phyloP scores from a whole-genome alignment of 1,140 invertebrate species.

The Tetragonula clypearis region DNA sequence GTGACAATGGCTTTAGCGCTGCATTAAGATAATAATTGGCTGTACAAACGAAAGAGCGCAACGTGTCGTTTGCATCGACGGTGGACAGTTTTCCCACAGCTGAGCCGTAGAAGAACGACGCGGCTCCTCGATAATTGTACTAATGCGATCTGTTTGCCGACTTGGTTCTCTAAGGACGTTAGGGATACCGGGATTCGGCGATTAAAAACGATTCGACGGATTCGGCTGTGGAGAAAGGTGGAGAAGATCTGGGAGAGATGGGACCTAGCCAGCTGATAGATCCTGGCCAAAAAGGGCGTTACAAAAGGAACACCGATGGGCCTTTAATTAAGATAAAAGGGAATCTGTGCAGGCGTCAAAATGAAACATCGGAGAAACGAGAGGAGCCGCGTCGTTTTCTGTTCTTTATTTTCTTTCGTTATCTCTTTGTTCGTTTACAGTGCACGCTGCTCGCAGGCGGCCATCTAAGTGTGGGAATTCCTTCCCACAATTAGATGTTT shows the following conservation, averaged over 20 bases:
- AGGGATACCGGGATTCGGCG: background rate
- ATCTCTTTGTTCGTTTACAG: background rate
- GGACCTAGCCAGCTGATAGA: background rate
- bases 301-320: constrained; percentile 28
- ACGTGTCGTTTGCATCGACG: constrained; percentile 4
- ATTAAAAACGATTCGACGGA: background rate
- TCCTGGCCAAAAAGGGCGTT: background rate
- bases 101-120: constrained; percentile 14
- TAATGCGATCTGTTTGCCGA: constrained; percentile 66
- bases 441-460: background rate
- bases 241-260: background rate
- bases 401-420: background rate
- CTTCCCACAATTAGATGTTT: constrained; percentile 26
- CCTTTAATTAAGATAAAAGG: constrained; percentile 51
- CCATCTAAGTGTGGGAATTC: constrained; percentile 8
- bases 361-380: constrained; percentile 11
- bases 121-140: constrained; percentile 65
- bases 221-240: background rate
- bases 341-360: constrained; percentile 42
- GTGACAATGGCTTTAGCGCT: constrained; percentile 8
- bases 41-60: constrained; percentile 52
- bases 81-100: constrained; percentile 62
- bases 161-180: constrained; percentile 44
- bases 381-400: background rate
- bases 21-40: constrained; percentile 61